Conservation (phyloP, 2,113 vertebrate species). For the Callopanchax toddi region DNA sequence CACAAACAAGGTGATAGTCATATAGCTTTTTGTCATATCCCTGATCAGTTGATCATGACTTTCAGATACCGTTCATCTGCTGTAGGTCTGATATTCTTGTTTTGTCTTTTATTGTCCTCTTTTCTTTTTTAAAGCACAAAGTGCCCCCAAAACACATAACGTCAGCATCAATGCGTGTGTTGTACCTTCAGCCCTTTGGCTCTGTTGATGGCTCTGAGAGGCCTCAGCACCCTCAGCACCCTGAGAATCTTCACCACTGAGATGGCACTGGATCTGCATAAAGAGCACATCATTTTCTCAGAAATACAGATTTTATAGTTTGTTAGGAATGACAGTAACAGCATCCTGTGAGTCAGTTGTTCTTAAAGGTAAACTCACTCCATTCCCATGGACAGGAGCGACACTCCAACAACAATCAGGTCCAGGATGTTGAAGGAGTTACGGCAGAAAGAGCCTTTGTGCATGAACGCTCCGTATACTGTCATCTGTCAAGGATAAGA, state of each 20-base stretch:
- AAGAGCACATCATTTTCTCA: conserved; percentile 3
- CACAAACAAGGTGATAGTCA: too few species aligned
- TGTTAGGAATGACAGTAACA: background rate
- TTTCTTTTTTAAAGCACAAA: too few species aligned
- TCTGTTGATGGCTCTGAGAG: conserved; percentile 95
- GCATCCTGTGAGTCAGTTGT: background rate
- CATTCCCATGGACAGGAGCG: conserved; percentile 93
- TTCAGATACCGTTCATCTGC: too few species aligned
- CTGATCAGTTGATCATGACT: too few species aligned
- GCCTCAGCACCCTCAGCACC: conserved; percentile 93
- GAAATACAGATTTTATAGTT: background rate
- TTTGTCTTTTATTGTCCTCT: too few species aligned
- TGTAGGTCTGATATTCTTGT: too few species aligned
- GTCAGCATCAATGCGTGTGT: background rate
- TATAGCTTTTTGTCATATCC: too few species aligned
- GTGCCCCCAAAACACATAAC: too few species aligned
- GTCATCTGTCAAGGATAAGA: conserved; percentile 86
- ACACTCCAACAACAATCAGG: conserved; percentile 93
- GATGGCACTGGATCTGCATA: conserved; percentile 91
- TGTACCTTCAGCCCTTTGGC: conserved; percentile 95
- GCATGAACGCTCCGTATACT: conserved; percentile 93
- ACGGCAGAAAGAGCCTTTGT: conserved; percentile 96
- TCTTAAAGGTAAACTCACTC: conserved; percentile 83
- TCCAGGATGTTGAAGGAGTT: conserved; percentile 99
- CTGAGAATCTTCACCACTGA: conserved; percentile 98